phyloP scores from a whole-genome alignment of 2,888 invertebrate species.

The Shargacucullia verbasci region DNA sequence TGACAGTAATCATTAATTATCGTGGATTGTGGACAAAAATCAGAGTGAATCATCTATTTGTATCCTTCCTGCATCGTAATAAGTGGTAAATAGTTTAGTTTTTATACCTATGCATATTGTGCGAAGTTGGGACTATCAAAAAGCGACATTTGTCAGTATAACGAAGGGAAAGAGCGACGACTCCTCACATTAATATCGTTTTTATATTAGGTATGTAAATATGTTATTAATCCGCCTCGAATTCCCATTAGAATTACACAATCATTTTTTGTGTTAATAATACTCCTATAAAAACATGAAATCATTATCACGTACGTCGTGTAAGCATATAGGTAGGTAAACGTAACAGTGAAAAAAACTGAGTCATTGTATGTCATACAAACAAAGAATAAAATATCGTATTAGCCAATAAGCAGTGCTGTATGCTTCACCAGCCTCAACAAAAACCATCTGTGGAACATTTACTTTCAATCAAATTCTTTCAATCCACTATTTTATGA shows the following conservation, averaged over 20 bases:
- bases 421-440: not conserved
- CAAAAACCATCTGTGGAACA: not conserved
- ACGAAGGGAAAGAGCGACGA: too few relatives aligned
- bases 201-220: constrained; percentile 8
- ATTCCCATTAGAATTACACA: too few relatives aligned
- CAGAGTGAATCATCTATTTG: constrained; percentile 46
- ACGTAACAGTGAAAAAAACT: constrained; percentile 16
- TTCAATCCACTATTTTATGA: too few relatives aligned
- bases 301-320: too few relatives aligned
- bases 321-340: not conserved
- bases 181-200: too few relatives aligned
- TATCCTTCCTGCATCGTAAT: constrained; percentile 44
- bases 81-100: constrained; percentile 39
- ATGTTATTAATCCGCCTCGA: not conserved
- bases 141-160: constrained; percentile 7
- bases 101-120: constrained; percentile 3
- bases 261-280: too few relatives aligned
- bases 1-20: constrained; percentile 40
- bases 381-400: constrained; percentile 16
- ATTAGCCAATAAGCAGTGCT: not conserved
- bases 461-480: too few relatives aligned
- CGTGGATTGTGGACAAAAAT: constrained; percentile 27
- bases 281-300: too few relatives aligned
- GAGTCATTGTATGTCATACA: constrained; percentile 29
- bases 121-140: not conserved